Evolutionary conservation across 2,113 vertebrate species (phyloP), one percentile per base, ranked within the genome.

Genomic region (Ophiodon elongatus): DNA sequence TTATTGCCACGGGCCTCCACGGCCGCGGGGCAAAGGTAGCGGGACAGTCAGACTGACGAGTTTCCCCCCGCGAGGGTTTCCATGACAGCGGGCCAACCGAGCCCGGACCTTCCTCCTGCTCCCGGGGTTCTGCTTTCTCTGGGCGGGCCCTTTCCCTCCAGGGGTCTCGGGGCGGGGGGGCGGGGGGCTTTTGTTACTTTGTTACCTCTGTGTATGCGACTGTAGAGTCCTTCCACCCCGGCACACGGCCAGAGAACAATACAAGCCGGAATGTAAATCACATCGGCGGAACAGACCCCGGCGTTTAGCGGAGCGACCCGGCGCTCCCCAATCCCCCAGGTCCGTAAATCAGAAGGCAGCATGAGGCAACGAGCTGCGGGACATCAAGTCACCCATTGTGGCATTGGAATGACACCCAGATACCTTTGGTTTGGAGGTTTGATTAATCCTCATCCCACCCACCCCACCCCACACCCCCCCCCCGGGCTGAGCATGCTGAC

Each of bases 161-260:
- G 91, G 93, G 94, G 90, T 92, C 92, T 80, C 54, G 1, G 65
- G 90, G 64, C n/a, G n/a, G n/a, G n/a, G n/a, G n/a, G n/a, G n/a
- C n/a, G n/a, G n/a, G n/a, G n/a, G n/a, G n/a, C n/a, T n/a, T n/a
- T n/a, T n/a, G n/a, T n/a, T n/a, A n/a, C 91, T 95, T 93, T 94
- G 93, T 93, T 87, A 75, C 76, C 65, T 73, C 78, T 85, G 74
- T 85, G 73, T 75, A 74, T 76, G 83, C 39, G 33, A 31, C 57
- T 52, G 15, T 39, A 84, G 77, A 54, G 76, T 86, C 80, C 79
- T 82, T 92, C 88, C 88, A 90, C 82, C 88, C 84, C 82, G 86
- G 69, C 90, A 85, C 87, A 83, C 59, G 25, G 76, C 76, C 74
- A 73, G 54, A 90, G 47, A 90, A 89, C 79, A 91, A 85, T 79